A percentile compares a stretch with the other conserved stretches of the same genome.
phyloP scores from a whole-genome alignment of 2,797 vertebrate genomes.

The Propithecus deckenii region DNA sequence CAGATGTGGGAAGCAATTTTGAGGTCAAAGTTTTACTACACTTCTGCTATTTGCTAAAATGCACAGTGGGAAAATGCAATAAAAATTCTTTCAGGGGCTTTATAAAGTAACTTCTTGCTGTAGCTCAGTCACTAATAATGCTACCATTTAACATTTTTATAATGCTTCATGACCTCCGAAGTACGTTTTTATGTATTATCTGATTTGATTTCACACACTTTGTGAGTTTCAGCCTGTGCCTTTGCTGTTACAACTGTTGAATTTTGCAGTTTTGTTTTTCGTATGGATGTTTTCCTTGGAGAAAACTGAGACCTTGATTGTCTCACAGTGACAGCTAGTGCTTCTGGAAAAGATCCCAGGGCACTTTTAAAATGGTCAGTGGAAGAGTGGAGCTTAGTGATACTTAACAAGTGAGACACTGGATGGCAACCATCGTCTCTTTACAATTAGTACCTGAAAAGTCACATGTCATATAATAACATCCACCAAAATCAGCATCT shows the following conservation, averaged over 20 bases:
- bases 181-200: background rate
- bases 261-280: background rate
- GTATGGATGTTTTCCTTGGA: background rate
- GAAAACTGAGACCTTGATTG: background rate
- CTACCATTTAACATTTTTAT: background rate
- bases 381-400: background rate
- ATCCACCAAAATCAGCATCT: background rate
- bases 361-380: background rate
- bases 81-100: background rate
- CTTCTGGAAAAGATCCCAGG: background rate
- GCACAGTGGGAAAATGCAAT: constrained; percentile 42
- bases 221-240: background rate
- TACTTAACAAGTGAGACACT: background rate
- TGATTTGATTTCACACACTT: background rate
- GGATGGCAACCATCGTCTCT: background rate
- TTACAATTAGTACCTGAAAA: background rate
- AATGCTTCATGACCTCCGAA: background rate
- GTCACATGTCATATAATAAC: background rate
- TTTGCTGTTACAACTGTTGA: background rate
- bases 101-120: background rate
- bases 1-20: constrained; percentile 19
- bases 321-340: background rate
- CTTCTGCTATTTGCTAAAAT: constrained; percentile 48
- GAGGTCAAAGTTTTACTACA: constrained; percentile 54
- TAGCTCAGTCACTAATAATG: background rate